phyloP scores from a whole-genome alignment of 2,888 invertebrate species.

The Pollenia angustigena region DNA sequence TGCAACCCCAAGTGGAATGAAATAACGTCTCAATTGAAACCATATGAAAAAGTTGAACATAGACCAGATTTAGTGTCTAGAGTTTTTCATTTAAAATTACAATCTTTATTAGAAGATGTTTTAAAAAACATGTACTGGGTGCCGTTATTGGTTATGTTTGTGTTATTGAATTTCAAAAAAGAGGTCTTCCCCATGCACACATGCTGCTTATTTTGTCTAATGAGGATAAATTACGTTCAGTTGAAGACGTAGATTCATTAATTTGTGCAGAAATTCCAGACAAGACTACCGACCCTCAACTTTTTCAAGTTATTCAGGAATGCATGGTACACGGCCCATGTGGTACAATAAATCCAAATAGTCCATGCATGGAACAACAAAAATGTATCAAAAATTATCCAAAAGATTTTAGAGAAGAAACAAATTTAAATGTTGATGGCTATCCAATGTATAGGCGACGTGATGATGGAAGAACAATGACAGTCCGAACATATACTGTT shows the following conservation, averaged over 20 bases:
- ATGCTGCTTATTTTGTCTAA: not conserved
- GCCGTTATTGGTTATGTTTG: not conserved
- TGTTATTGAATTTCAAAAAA: slow-evolving; percentile 4
- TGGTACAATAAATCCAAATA: not conserved
- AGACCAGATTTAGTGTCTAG: slow-evolving; percentile 5
- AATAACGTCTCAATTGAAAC: not conserved
- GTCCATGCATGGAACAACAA: slow-evolving; percentile 17
- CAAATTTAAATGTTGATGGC: not conserved
- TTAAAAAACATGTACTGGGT: not conserved
- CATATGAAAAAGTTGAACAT: not conserved
- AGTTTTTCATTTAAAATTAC: slow-evolving; percentile 1
- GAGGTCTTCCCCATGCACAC: slow-evolving; percentile 6
- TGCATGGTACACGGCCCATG: slow-evolving; percentile 10
- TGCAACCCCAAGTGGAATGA: slow-evolving; percentile 21
- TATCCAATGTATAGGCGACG: not conserved
- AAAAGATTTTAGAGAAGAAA: not conserved
- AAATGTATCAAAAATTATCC: not conserved
- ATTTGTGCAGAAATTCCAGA: slow-evolving; percentile 1
- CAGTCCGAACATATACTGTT: not conserved
- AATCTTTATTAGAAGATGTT: not conserved
- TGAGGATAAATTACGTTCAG: not conserved
- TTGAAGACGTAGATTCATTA: not conserved
- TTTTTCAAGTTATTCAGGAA: not conserved
- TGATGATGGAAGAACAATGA: not conserved
- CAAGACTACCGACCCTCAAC: not conserved